A percentile compares a stretch with the other conserved stretches of the same genome.
Evolutionary conservation across 2,888 invertebrate genomes (phyloP).

Genomic region (Noctua fimbriata): DNA sequence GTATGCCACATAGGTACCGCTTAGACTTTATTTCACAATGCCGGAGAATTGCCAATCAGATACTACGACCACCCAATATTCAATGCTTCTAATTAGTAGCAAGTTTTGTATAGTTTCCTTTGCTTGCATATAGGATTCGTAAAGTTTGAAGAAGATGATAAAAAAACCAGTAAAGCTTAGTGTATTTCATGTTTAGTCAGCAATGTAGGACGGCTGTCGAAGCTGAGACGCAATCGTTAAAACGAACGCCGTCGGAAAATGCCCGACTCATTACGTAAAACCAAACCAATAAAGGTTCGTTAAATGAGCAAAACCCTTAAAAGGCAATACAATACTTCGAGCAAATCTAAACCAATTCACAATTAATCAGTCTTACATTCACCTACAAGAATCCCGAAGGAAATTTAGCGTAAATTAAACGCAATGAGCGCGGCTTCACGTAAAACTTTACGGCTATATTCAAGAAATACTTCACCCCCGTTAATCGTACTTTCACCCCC

Average conservation of each 20-base stretch:
- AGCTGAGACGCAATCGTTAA: background rate
- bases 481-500: conserved; percentile 58
- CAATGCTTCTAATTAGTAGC: too few species aligned
- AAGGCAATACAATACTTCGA: conserved; percentile 21
- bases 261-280: background rate
- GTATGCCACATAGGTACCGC: too few species aligned
- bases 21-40: too few species aligned
- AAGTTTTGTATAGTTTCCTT: too few species aligned
- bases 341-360: conserved; percentile 30
- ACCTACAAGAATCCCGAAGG: conserved; percentile 56
- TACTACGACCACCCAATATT: too few species aligned
- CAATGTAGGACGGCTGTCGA: background rate
- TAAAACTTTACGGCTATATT: conserved; percentile 37
- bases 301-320: conserved; percentile 11
- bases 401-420: conserved; percentile 59
- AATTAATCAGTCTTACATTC: conserved; percentile 57
- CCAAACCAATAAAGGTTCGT: background rate
- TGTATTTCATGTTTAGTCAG: too few species aligned
- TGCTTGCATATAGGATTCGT: too few species aligned
- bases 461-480: conserved; percentile 40
- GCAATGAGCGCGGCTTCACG: conserved; percentile 30
- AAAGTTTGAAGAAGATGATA: too few species aligned
- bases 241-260: background rate
- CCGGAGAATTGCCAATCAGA: too few species aligned
- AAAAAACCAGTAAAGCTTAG: too few species aligned